These are phyloP conservation scores for Pandion haliaetus DNA, from an alignment of 2,113 vertebrate genomes.

Conservation along the genomic window DNA sequence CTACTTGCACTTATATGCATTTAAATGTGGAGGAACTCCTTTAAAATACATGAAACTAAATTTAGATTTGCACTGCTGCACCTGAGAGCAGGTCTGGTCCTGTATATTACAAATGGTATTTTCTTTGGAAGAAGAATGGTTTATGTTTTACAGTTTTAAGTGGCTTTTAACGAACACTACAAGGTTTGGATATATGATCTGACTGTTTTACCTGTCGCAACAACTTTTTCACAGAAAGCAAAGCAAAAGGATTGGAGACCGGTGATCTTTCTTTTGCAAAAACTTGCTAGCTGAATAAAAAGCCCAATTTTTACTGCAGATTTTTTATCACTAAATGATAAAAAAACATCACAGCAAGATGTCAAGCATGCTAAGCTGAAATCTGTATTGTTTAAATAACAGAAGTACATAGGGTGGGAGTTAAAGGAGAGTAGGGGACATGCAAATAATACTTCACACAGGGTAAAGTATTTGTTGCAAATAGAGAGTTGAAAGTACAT, in stretches of 20 bases:
- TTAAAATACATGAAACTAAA: slow-evolving; percentile 54
- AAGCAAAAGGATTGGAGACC: not conserved
- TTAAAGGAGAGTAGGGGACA: not conserved
- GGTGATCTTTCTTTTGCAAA: not conserved
- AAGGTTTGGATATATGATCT: slow-evolving; percentile 38
- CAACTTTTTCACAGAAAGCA: slow-evolving; percentile 1
- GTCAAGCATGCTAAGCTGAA: not conserved
- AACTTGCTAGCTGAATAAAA: not conserved
- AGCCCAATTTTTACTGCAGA: not conserved
- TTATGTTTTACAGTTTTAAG: slow-evolving; percentile 42
- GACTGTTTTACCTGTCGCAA: not conserved
- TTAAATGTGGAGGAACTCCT: slow-evolving; percentile 23
- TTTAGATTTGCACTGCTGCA: slow-evolving; percentile 58
- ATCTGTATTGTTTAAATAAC: not conserved
- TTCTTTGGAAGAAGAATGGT: slow-evolving; percentile 28
- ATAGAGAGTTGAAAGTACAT: not conserved
- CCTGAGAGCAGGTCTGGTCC: slow-evolving; percentile 48
- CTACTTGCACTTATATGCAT: slow-evolving; percentile 14
- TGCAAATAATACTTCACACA: not conserved
- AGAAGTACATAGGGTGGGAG: not conserved
- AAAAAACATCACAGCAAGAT: not conserved
- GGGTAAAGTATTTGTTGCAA: not conserved
- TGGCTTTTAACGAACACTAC: slow-evolving; percentile 25
- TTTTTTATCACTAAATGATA: not conserved
- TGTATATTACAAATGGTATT: slow-evolving; percentile 43